These are phyloP conservation scores for Rhagoletis zephyria DNA, from an alignment of 1,140 invertebrate species.

Conservation along the genomic window DNA sequence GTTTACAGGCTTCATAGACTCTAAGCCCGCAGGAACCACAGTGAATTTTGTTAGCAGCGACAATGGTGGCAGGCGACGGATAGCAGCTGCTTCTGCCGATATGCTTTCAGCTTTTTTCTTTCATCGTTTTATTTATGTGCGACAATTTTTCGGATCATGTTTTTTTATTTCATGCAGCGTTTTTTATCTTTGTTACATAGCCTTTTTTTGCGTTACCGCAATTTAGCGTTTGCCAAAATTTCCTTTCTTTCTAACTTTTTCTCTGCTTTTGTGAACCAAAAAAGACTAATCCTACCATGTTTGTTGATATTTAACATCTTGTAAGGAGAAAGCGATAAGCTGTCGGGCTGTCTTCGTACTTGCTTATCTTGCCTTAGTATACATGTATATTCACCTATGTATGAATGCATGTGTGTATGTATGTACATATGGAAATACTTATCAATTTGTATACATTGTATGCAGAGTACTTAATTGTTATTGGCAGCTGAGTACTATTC, in stretches of 20 bases:
- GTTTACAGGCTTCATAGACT: conserved; percentile 14
- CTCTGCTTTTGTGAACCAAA: not conserved
- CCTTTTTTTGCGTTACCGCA: not conserved
- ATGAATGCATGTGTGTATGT: not conserved
- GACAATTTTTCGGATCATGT: conserved; percentile 18
- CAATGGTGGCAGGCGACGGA: not conserved
- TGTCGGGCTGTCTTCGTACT: not conserved
- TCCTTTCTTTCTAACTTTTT: not conserved
- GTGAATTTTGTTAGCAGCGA: conserved; percentile 12
- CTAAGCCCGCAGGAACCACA: conserved; percentile 36
- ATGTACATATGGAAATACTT: not conserved
- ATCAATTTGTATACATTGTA: too few relatives aligned
- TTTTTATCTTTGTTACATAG: conserved; percentile 8
- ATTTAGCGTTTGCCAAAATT: conserved; percentile 36
- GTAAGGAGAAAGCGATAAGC: conserved; percentile 26
- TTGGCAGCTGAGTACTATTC: not conserved
- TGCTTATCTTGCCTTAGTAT: not conserved
- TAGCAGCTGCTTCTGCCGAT: not conserved
- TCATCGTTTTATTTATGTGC: conserved; percentile 45
- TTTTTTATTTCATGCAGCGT: not conserved
- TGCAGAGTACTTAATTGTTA: too few relatives aligned
- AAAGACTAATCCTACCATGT: not conserved
- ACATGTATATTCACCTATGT: too few relatives aligned
- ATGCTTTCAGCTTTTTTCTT: conserved; percentile 20
- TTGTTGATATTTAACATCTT: conserved; percentile 18